Evolutionary conservation across 2,113 vertebrate species (phyloP), one percentile per base, ranked within the genome.

Genomic region (Gymnogyps californianus): DNA sequence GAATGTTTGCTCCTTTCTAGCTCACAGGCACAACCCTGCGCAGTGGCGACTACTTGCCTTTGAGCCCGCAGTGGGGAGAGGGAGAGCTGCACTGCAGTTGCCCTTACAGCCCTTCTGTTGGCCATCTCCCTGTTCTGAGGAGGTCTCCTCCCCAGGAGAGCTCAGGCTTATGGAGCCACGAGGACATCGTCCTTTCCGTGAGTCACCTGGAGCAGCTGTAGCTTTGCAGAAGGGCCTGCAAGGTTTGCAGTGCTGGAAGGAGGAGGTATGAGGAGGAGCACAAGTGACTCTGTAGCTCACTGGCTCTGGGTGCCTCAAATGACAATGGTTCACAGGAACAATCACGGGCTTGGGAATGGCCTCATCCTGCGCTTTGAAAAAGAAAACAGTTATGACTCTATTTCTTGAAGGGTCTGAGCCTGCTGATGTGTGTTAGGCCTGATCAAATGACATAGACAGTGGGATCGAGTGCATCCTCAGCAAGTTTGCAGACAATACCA

Each of bases 11-110:
- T 70, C 54, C 64, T 77, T 69, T 61, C 28, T 47, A 70, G 40
- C 40, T 84, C 29, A 11, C 15, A 42, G 62, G 40, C 36, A 59
- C 22, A 72, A 24, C 17, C 20, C 29, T 72, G 42, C n/a, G 64
- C 22, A 10, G 15, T 13, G 34, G 15, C 0, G 2, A 0, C 46
- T 31, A 1, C 4, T 11, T 51, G 44, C 31, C 76, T 49, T 76
- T 64, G 71, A 49, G 21, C 28, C 65, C 3, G 0, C 47, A 24
- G 31, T 25, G 47, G 2, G 12, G 16, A 76, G 24, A 57, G 49
- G 26, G 42, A 91, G 25, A 74, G 17, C n/a, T 83, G 61, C 0
- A 0, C 55, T 52, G 44, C 0, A 0, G 26, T 71, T 3, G 3
- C 28, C 8, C 8, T 57, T 71, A 29, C 3, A 1, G 32, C n/a